These are phyloP conservation scores for Dicerorhinus sumatrensis DNA, from an alignment of 2,113 vertebrate genomes.

Conservation along the genomic window DNA sequence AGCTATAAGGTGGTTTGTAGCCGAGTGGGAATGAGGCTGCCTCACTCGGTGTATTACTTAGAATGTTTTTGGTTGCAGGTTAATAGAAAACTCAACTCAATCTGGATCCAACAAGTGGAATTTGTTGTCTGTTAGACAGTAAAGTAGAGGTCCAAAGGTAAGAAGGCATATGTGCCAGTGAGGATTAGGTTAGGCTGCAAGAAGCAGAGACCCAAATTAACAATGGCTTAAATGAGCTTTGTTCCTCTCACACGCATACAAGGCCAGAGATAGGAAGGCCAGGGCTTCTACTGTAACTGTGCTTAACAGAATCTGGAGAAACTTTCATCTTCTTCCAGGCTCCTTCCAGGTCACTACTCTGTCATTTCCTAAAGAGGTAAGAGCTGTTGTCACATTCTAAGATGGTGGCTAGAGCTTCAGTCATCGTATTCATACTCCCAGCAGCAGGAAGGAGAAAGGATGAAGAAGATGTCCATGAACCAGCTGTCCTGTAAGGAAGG, in stretches of 20 bases:
- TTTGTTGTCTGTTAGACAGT: background rate
- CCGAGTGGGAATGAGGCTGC: background rate
- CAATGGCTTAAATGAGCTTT: background rate
- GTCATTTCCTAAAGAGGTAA: background rate
- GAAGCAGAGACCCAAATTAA: background rate
- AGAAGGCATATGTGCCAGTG: background rate
- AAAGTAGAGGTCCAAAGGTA: background rate
- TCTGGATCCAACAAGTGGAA: background rate
- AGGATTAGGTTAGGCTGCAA: background rate
- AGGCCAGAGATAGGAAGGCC: background rate
- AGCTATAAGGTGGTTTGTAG: background rate
- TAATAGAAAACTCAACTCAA: conserved; percentile 11
- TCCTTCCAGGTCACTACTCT: background rate
- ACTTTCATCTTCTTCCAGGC: background rate
- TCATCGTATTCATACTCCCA: background rate
- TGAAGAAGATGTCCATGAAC: background rate
- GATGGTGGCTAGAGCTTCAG: background rate
- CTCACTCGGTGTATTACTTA: background rate
- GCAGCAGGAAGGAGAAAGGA: background rate
- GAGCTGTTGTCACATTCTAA: background rate
- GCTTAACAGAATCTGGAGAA: background rate
- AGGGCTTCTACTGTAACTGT: background rate
- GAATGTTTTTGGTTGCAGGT: background rate
- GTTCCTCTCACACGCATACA: background rate
- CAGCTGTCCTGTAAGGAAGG: background rate